These are phyloP conservation scores for Sebastes ruberrimus DNA, from an alignment of 2,797 vertebrate species.

Conservation along the genomic window DNA sequence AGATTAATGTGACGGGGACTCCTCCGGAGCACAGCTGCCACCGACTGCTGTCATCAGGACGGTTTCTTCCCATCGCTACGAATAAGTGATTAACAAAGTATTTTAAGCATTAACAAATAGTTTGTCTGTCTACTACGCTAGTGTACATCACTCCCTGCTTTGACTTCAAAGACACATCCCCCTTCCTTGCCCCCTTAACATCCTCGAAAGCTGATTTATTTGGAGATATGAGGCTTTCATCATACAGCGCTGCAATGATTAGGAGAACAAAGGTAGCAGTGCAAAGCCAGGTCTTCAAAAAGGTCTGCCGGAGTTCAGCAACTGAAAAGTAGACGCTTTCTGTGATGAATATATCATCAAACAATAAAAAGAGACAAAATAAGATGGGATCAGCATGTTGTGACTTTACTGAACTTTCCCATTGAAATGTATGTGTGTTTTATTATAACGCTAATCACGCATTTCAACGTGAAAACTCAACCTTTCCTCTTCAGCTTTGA, in stretches of 20 bases:
- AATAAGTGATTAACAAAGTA: background rate
- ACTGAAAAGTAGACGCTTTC: slow-evolving; percentile 3
- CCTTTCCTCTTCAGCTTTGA: background rate
- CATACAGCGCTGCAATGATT: slow-evolving; percentile 8
- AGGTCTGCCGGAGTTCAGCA: slow-evolving; percentile 39
- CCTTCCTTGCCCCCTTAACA: slow-evolving; percentile 15
- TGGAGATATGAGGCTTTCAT: slow-evolving; percentile 51
- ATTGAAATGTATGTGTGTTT: slow-evolving; percentile 5
- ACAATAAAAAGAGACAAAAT: slow-evolving; percentile 13
- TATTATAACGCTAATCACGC: background rate
- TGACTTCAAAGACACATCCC: slow-evolving; percentile 40
- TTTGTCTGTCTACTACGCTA: background rate
- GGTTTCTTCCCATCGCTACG: background rate
- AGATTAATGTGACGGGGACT: slow-evolving; percentile 3
- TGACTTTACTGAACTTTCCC: background rate
- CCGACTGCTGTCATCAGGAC: background rate
- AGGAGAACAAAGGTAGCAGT: slow-evolving; percentile 46
- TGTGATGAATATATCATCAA: slow-evolving; percentile 43
- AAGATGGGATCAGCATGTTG: slow-evolving; percentile 9
- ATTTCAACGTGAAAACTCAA: slow-evolving; percentile 4
- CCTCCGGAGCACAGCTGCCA: background rate
- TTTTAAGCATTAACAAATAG: slow-evolving; percentile 7
- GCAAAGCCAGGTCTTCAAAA: slow-evolving; percentile 17
- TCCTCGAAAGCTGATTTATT: slow-evolving; percentile 36
- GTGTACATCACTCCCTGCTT: background rate